Percentiles rank a stretch among this genome's conserved stretches.
phyloP scores from a whole-genome alignment of 2,797 vertebrate genomes.

The Cephalopachus bancanus region DNA sequence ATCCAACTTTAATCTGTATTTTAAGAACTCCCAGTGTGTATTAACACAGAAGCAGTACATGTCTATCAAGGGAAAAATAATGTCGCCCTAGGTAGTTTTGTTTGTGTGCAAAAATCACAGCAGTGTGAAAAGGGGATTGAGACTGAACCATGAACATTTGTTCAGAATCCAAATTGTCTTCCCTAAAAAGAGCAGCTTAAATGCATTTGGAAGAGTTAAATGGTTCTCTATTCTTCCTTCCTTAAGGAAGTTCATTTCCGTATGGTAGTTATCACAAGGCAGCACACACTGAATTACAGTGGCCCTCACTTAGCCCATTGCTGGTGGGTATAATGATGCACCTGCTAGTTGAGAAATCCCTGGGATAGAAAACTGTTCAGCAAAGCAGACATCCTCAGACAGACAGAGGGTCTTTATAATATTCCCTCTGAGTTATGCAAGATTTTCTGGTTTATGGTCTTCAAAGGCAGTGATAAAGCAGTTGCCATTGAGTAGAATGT shows the following conservation, averaged over 20 bases:
- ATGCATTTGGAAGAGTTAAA: constrained; percentile 65
- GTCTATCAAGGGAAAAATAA: background rate
- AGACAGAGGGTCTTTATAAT: constrained; percentile 77
- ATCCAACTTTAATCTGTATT: constrained; percentile 28
- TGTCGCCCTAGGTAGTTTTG: background rate
- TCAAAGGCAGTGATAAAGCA: constrained; percentile 87
- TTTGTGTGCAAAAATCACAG: constrained; percentile 54
- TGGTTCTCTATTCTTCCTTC: constrained; percentile 15
- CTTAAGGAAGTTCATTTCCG: constrained; percentile 69
- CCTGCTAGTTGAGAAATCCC: constrained; percentile 87
- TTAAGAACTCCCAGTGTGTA: background rate
- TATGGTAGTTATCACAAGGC: constrained; percentile 28
- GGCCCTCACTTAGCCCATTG: constrained; percentile 78
- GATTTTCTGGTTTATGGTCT: constrained; percentile 85
- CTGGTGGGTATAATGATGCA: constrained; percentile 85
- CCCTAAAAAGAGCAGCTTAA: constrained; percentile 60
- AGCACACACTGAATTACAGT: background rate
- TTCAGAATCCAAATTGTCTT: constrained; percentile 61
- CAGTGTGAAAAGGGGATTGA: background rate
- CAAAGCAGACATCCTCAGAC: constrained; percentile 77
- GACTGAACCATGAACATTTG: background rate
- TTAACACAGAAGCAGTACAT: constrained; percentile 43
- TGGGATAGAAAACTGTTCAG: constrained; percentile 77
- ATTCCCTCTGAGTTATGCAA: constrained; percentile 83
- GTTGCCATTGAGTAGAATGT: constrained; percentile 76